Evolutionary conservation across 2,113 vertebrate species (phyloP).

Genomic region (Cacatua alba): DNA sequence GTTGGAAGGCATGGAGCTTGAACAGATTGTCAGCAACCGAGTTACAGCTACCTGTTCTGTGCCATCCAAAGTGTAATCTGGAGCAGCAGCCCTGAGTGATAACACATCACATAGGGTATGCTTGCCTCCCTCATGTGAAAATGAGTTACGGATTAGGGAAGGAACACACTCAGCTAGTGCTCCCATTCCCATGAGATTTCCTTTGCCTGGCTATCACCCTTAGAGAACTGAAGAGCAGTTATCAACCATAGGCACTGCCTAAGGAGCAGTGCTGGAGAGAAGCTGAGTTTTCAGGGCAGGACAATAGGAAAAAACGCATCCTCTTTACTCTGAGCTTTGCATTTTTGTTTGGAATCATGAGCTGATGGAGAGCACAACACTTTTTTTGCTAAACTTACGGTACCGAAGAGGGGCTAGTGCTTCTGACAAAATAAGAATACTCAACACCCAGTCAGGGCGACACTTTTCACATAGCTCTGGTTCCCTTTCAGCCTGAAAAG

Average conservation of each 20-base stretch:
- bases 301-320: background rate
- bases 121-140: background rate
- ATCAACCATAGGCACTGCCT: background rate
- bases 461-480: background rate
- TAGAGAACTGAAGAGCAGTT: background rate
- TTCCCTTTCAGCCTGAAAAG: background rate
- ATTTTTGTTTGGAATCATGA: background rate
- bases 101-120: background rate
- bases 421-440: background rate
- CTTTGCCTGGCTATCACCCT: background rate
- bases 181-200: background rate
- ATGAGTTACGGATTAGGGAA: background rate
- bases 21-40: background rate
- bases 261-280: background rate
- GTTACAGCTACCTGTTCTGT: background rate
- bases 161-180: background rate
- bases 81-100: background rate
- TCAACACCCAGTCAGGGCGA: background rate
- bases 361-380: background rate
- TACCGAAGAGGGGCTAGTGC: background rate
- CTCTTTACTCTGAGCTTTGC: background rate
- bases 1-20: background rate
- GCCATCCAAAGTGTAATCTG: background rate
- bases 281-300: background rate
- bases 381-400: background rate